These are phyloP conservation scores for Regulus satrapa DNA, from an alignment of 2,113 vertebrate genomes.

Conservation along the genomic window DNA sequence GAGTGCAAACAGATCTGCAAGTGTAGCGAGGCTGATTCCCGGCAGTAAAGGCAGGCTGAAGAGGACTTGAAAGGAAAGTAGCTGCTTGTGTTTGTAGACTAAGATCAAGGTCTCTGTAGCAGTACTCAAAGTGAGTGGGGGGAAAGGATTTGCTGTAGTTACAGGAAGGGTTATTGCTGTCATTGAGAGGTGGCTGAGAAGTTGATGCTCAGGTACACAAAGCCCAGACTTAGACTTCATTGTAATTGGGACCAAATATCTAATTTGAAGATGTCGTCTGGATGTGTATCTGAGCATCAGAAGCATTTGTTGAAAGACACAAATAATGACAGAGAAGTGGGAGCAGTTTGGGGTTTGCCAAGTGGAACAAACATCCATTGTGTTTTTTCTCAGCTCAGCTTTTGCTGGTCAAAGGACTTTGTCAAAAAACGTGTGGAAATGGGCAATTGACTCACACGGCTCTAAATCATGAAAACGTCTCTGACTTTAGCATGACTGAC, in stretches of 20 bases:
- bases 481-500: background rate
- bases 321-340: background rate
- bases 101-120: background rate
- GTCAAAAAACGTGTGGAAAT: background rate
- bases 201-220: background rate
- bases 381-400: background rate
- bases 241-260: background rate
- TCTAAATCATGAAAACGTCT: background rate
- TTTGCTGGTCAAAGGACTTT: background rate
- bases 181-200: background rate
- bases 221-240: background rate
- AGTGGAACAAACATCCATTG: background rate
- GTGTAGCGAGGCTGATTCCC: background rate
- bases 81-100: background rate
- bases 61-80: background rate
- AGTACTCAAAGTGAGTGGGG: background rate
- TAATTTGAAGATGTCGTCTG: background rate
- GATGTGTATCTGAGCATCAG: background rate
- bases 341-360: background rate
- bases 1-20: background rate
- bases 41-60: background rate
- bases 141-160: background rate
- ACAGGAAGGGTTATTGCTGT: background rate
- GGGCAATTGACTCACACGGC: rapidly evolving
- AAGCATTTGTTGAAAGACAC: background rate